phyloP scores from a whole-genome alignment of 2,113 vertebrate species.

The human (Homo sapiens) region DNA sequence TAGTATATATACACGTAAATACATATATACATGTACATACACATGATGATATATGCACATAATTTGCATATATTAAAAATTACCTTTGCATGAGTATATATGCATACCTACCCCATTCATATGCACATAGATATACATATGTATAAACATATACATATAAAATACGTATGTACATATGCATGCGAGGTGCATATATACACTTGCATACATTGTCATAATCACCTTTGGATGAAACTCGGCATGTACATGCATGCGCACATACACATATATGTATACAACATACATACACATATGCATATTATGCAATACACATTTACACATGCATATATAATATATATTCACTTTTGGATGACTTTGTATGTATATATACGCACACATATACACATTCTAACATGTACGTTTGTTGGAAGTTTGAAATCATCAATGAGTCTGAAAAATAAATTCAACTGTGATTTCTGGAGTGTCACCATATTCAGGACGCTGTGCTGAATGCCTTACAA shows the following conservation, averaged over 20 bases:
- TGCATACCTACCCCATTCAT: not conserved
- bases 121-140: no score
- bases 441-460: not conserved
- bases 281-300: not conserved
- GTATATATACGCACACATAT: fast-evolving
- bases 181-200: not conserved
- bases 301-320: not conserved
- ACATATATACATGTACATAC: fast-evolving
- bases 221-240: not conserved
- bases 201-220: not conserved
- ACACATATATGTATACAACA: not conserved
- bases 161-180: fast-evolving
- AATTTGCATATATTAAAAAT: not conserved
- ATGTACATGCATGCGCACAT: not conserved
- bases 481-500: fast-evolving
- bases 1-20: no score
- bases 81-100: not conserved
- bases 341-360: not conserved
- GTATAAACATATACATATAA: no score
- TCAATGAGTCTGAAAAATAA: not conserved
- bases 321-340: not conserved
- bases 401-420: not conserved
- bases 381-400: fast-evolving
- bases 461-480: fast-evolving
- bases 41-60: no score